These are phyloP conservation scores for Cydia pomonella DNA, from an alignment of 1,140 invertebrate genomes.

Conservation along the genomic window DNA sequence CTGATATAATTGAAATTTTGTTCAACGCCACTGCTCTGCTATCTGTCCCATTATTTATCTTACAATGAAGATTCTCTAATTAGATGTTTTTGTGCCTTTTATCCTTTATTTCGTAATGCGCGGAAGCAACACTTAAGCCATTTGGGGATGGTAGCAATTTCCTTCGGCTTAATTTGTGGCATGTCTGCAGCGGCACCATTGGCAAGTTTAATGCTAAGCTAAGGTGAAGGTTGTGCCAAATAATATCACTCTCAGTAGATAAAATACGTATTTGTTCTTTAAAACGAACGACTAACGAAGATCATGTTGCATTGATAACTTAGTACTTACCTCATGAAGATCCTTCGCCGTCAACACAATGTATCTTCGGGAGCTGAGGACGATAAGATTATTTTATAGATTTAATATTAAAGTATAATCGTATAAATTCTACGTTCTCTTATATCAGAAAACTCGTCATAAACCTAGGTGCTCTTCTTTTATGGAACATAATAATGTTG, in stretches of 20 bases:
- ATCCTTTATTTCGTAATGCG: neutral
- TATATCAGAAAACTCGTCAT: constrained; percentile 28
- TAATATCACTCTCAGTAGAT: no score
- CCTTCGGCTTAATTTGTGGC: neutral
- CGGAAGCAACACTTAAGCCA: neutral
- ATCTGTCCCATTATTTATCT: constrained; percentile 64
- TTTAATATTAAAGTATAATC: constrained; percentile 5
- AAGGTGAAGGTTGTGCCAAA: no score
- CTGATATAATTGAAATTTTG: constrained; percentile 73
- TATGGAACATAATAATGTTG: constrained; percentile 21
- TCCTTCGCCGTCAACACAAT: neutral
- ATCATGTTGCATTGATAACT: no score
- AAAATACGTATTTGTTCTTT: no score
- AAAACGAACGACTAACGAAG: no score
- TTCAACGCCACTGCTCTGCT: constrained; percentile 53
- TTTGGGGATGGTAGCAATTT: neutral
- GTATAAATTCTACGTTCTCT: constrained; percentile 9
- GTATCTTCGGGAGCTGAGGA: neutral
- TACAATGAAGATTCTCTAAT: constrained; percentile 59
- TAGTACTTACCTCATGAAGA: no score
- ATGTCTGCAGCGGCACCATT: neutral
- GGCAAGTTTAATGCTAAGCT: no score
- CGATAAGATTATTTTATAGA: neutral
- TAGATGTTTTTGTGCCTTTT: constrained; percentile 32
- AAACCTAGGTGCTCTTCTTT: constrained; percentile 32